phyloP scores from a whole-genome alignment of 2,113 vertebrate species.

The Diglossa brunneiventris region DNA sequence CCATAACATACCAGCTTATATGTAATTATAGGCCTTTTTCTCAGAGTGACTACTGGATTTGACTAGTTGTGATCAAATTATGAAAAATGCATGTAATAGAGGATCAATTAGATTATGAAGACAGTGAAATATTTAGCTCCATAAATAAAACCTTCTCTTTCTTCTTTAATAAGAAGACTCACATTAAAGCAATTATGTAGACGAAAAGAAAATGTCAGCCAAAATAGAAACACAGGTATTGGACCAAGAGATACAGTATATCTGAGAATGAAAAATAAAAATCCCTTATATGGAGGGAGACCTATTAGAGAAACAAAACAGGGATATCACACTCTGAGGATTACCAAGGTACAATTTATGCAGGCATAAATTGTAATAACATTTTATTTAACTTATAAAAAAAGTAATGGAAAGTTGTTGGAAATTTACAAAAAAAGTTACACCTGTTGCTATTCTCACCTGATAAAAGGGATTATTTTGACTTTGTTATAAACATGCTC shows the following conservation, averaged over 20 bases:
- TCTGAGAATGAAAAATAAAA: background rate
- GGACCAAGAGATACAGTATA: background rate
- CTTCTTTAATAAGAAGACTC: background rate
- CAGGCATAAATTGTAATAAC: constrained; percentile 7
- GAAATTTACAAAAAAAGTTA: background rate
- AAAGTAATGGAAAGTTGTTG: background rate
- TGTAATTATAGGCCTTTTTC: background rate
- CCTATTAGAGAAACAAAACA: background rate
- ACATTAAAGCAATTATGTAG: background rate
- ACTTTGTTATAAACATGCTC: background rate
- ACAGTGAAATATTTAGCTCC: background rate
- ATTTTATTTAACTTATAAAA: constrained; percentile 25
- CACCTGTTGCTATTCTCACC: background rate
- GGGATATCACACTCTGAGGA: background rate
- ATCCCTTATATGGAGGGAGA: background rate
- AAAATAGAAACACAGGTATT: background rate
- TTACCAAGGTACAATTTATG: background rate
- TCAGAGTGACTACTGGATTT: background rate
- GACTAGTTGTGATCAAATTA: background rate
- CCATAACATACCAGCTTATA: background rate
- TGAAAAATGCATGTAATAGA: background rate
- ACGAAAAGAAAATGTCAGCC: background rate
- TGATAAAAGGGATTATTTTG: background rate
- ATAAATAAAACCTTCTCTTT: background rate
- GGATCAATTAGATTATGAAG: background rate